Conservation (phyloP, 2,797 vertebrate genomes). For the Parauchenoglanis ngamensis region DNA sequence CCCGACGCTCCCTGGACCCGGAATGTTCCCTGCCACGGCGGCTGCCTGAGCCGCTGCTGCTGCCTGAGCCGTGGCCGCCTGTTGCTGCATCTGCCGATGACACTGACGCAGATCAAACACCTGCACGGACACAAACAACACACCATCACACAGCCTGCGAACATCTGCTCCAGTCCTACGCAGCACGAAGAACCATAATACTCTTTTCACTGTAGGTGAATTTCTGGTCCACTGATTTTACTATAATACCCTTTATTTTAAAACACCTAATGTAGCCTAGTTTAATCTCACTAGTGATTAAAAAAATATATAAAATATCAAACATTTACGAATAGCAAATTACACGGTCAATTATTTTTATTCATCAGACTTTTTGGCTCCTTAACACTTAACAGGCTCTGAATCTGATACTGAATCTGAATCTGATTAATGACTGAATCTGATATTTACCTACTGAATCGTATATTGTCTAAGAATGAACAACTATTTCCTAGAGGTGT, state of each 20-base stretch:
- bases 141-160: neutral
- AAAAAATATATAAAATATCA: neutral
- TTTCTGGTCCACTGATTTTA: neutral
- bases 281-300: neutral
- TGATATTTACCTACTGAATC: neutral
- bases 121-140: conserved; percentile 57
- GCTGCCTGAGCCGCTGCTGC: conserved; percentile 77
- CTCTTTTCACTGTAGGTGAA: neutral
- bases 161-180: neutral
- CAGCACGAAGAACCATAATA: neutral
- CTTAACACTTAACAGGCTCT: neutral
- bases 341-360: neutral
- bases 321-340: neutral
- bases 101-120: conserved; percentile 80
- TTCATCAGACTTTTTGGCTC: neutral
- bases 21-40: conserved; percentile 78
- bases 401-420: too few species aligned
- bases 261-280: neutral
- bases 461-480: neutral
- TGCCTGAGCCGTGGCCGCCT: conserved; percentile 78
- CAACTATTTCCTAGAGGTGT: neutral
- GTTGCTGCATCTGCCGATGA: conserved; percentile 83
- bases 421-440: neutral
- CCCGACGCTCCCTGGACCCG: conserved; percentile 78
- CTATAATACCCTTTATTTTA: neutral